These are phyloP conservation scores for Buceros bicornis DNA, from an alignment of 2,797 vertebrate species.

Conservation along the genomic window DNA sequence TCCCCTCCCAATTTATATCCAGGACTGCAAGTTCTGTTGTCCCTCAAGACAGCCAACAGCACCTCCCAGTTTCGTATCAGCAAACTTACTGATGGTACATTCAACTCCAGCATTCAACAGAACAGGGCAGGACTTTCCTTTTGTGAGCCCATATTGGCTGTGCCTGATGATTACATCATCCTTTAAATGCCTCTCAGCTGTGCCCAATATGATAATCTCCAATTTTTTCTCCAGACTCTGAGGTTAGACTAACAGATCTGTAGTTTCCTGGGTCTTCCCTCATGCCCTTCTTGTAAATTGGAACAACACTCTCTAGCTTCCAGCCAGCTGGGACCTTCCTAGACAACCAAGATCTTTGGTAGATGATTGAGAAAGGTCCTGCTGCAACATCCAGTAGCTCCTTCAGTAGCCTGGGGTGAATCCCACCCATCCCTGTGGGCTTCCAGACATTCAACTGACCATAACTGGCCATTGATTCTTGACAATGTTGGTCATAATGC, in stretches of 20 bases:
- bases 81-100: not conserved
- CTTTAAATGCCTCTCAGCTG: not conserved
- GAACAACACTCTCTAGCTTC: not conserved
- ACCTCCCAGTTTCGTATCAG: not conserved
- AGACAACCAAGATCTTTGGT: not conserved
- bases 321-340: not conserved
- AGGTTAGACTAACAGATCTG: not conserved
- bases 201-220: not conserved
- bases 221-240: not conserved
- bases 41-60: not conserved
- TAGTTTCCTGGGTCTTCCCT: not conserved
- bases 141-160: not conserved
- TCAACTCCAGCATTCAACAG: not conserved
- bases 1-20: not conserved
- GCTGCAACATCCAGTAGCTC: not conserved
- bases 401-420: not conserved
- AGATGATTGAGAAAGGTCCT: not conserved
- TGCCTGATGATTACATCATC: not conserved
- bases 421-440: not conserved
- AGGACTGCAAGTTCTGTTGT: not conserved
- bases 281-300: not conserved
- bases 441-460: not conserved
- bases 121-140: not conserved
- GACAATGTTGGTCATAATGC: rapidly evolving
- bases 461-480: not conserved